Evolutionary conservation across 2,113 vertebrate genomes (phyloP), one percentile per base, ranked within the genome.

Genomic region (Chitala chitala): DNA sequence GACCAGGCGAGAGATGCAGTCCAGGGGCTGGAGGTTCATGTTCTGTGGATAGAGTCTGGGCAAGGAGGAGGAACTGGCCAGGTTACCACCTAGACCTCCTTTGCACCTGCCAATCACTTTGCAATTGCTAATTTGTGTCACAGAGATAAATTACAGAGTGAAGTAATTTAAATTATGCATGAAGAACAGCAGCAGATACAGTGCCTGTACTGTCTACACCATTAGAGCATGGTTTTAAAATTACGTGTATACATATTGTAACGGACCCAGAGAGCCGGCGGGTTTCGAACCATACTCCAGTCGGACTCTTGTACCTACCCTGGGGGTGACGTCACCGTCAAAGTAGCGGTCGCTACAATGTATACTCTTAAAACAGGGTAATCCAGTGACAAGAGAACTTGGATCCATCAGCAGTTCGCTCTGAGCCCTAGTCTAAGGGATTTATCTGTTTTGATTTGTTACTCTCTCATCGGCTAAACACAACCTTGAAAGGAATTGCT

Each of bases 1-100:
- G 0, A 54, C 77, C 69, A 94, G 71, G 1, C 86, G 89, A 0
- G 69, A 84, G 73, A 86, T 84, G 75, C 83, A 76, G n/a, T 83
- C 53, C 78, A 83, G 2, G 0, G 84, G 78, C 78, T 85, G 84
- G 71, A 77, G 70, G 54, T 31, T 78, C 69, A 1, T n/a, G 20
- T 15, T 10, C 3, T 68, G 20, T 5, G 9, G 22, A 3, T 1
- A 38, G 3, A 70, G 40, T 5, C 86, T 87, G 81, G n/a, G n/a
- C n/a, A 29, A 48, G 69, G 3, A 12, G 72, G 15, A 53, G 64
- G 58, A 55, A n/a, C 38, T 15, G 22, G 3, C 6, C 17, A 61
- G 33, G 10, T 40, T 9, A n/a, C n/a, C 38, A 31, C 44, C 29
- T 29, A 73, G 22, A 73, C 36, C 6, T 71, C n/a, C 33, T 59